Evolutionary conservation across 2,797 vertebrate species (phyloP), one percentile per base, ranked within the genome.

Genomic region (Cichlasoma orientale): DNA sequence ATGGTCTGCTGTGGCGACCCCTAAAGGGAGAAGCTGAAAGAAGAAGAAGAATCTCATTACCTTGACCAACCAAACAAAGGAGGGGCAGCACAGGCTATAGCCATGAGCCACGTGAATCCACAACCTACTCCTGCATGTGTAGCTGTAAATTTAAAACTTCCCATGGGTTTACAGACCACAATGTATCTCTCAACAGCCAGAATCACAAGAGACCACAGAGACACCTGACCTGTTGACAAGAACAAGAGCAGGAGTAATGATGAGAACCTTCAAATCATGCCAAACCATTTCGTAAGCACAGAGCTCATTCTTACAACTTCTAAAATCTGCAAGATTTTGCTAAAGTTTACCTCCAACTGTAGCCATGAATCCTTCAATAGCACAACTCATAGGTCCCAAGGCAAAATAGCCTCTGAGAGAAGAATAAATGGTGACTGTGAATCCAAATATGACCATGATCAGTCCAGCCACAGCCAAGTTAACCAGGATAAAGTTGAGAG

Each of bases 161-260:
- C 96, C 96, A 96, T 96, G 59, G 96, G 96, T 82, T 96, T 96
- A 93, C 96, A 96, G 83, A 96, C 92, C 0, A 96, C 95, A 21
- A 96, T 91, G 83, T 95, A 91, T 78, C 94, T 87, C 81, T 95
- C 94, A 74, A 95, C n/a, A 71, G 94, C 94, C 73, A 95, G 84
- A 21, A 95, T 91, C 10, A 95, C 93, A 50, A 94, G 84, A 54
- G 94, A 95, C 93, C 94, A 94, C 25, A 94, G 88, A 33, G 92
- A 8, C n/a, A 94, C 89, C 69, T 94, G 80, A 82, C 92, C 93
- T 94, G 76, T 72, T 41, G 70, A 18, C 52, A 47, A 54, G 8
- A 56, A 38, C 63, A 36, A 47, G 7, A 75, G 50, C 1, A 33
- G 8, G 33, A 47, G 59, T 50, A 50, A 25, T 44, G 5, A 55